These are phyloP conservation scores for Neoitamus cyanurus DNA, from an alignment of 2,888 invertebrate genomes.

Conservation along the genomic window DNA sequence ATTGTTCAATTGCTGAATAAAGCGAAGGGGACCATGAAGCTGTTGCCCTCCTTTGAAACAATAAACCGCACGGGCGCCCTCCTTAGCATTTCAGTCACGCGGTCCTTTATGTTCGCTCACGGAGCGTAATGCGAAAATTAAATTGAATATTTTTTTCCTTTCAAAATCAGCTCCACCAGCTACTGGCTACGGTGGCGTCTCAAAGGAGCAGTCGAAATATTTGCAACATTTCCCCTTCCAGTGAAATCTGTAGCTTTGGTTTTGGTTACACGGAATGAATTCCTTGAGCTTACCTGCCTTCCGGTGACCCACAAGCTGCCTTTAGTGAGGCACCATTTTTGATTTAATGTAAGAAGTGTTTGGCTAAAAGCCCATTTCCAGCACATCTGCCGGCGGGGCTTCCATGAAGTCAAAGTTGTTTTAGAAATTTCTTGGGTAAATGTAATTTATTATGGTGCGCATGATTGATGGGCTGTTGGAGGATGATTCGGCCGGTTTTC, in stretches of 20 bases:
- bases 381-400: neutral
- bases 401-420: neutral
- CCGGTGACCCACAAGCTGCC: neutral
- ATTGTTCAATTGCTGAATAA: neutral
- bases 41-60: neutral
- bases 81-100: neutral
- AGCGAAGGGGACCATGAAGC: neutral
- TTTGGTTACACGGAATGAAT: neutral
- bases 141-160: neutral
- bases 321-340: neutral
- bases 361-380: neutral
- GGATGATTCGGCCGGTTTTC: neutral
- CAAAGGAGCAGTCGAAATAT: neutral
- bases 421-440: neutral
- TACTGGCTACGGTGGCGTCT: neutral
- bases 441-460: neutral
- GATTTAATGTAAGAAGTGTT: neutral
- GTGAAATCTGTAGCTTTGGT: neutral
- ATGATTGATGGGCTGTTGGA: neutral
- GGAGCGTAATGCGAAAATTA: slow-evolving; percentile 1
- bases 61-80: neutral
- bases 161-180: neutral
- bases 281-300: neutral
- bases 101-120: neutral
- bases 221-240: neutral